Evolutionary conservation across 2,113 vertebrate genomes (phyloP).

Genomic region (Chrysemys picta): DNA sequence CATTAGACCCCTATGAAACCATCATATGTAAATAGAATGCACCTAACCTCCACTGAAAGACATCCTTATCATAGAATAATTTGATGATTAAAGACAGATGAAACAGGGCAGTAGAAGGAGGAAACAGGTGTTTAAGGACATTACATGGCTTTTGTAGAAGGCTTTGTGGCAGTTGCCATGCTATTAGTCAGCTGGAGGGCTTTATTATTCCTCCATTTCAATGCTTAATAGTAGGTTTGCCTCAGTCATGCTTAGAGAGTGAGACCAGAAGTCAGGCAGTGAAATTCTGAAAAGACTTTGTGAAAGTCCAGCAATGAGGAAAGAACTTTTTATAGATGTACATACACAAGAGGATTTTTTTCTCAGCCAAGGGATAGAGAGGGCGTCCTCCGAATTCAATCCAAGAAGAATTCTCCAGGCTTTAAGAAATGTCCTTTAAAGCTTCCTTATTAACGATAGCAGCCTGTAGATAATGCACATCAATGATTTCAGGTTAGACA

Average conservation of each 20-base stretch:
- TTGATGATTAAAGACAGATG: conserved; percentile 1
- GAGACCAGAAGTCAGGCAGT: background rate
- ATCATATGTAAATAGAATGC: conserved; percentile 12
- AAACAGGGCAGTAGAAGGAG: conserved; percentile 24
- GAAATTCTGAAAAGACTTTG: background rate
- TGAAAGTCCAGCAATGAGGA: background rate
- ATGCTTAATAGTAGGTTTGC: conserved; percentile 18
- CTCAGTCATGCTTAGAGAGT: background rate
- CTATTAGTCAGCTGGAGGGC: conserved; percentile 24
- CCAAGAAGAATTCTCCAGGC: conserved; percentile 46
- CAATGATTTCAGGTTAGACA: conserved; percentile 66
- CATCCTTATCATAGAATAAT: conserved; percentile 36
- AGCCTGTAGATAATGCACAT: conserved; percentile 67
- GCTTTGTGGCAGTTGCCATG: background rate
- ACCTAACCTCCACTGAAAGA: conserved; percentile 36
- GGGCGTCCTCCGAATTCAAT: conserved; percentile 33
- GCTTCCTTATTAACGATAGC: conserved; percentile 61
- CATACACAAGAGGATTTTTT: conserved; percentile 1
- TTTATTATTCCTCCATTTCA: conserved; percentile 29
- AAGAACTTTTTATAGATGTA: background rate
- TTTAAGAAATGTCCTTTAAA: conserved; percentile 72
- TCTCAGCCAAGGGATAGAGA: conserved; percentile 30
- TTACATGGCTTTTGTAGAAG: background rate
- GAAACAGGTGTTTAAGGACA: conserved; percentile 21
- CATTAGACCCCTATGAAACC: background rate